These are phyloP conservation scores for Acleris emargana DNA, from an alignment of 2,888 invertebrate species.

Conservation along the genomic window DNA sequence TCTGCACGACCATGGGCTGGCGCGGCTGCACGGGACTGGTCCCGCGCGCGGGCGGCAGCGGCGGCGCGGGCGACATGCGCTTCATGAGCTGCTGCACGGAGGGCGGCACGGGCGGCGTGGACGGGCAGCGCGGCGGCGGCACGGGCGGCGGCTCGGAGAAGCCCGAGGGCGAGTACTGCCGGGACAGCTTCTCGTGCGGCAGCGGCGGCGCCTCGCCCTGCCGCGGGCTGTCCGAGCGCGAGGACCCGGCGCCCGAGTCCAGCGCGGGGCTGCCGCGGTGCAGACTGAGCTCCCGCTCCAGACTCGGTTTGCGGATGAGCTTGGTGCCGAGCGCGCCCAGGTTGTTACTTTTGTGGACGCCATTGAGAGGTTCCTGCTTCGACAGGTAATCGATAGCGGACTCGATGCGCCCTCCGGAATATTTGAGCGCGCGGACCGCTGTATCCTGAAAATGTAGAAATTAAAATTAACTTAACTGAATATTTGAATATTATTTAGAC, in stretches of 20 bases:
- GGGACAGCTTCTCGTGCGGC: constrained; percentile 85
- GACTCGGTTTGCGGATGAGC: constrained; percentile 93
- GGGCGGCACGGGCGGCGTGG: constrained; percentile 87
- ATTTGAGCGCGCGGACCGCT: constrained; percentile 87
- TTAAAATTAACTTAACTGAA: not conserved
- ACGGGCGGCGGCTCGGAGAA: constrained; percentile 88
- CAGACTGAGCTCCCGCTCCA: constrained; percentile 91
- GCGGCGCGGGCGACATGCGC: constrained; percentile 86
- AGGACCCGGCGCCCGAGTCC: constrained; percentile 94
- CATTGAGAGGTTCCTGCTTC: constrained; percentile 84
- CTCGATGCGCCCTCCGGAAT: constrained; percentile 88
- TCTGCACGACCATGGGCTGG: constrained; percentile 92
- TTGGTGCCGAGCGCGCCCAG: constrained; percentile 86
- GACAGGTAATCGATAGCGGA: constrained; percentile 87
- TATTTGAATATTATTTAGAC: too few species aligned
- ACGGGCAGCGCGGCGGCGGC: constrained; percentile 89
- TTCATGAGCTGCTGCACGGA: constrained; percentile 82
- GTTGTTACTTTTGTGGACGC: constrained; percentile 80
- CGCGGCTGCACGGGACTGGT: constrained; percentile 89
- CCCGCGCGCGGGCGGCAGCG: constrained; percentile 85
- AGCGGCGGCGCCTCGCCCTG: constrained; percentile 84
- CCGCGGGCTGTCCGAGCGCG: constrained; percentile 94
- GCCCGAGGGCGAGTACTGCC: constrained; percentile 89
- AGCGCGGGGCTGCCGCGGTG: constrained; percentile 93
- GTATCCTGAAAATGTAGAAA: constrained; percentile 83